Evolutionary conservation across 2,797 vertebrate genomes (phyloP).

Genomic region (Ispidina lecontei): DNA sequence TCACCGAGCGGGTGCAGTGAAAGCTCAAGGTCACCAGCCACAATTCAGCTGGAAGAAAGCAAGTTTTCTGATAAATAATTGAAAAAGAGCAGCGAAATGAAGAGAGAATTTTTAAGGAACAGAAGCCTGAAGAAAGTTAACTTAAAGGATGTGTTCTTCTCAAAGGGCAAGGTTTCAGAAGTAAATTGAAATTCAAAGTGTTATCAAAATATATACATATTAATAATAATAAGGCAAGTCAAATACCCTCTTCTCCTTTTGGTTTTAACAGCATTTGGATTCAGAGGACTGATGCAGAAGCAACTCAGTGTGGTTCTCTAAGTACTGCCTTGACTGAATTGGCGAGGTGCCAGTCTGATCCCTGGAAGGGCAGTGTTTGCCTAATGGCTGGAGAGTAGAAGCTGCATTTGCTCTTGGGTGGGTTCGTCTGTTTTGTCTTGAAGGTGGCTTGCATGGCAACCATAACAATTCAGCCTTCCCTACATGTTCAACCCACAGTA

Average conservation of each 20-base stretch:
- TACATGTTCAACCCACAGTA: conserved; percentile 46
- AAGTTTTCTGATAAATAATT: conserved; percentile 45
- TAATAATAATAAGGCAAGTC: conserved; percentile 51
- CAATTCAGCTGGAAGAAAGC: conserved; percentile 64
- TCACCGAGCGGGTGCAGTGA: conserved; percentile 92
- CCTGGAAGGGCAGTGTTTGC: conserved; percentile 21
- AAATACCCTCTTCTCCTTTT: conserved; percentile 39
- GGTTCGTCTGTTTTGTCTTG: conserved; percentile 55
- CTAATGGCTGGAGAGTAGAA: neutral
- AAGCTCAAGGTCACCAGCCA: neutral
- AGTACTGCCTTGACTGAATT: conserved; percentile 33
- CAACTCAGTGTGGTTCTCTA: conserved; percentile 26
- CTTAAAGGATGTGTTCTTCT: conserved; percentile 65
- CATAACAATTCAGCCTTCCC: conserved; percentile 42
- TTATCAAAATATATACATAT: conserved; percentile 52
- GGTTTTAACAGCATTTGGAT: conserved; percentile 63
- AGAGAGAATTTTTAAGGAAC: conserved; percentile 58
- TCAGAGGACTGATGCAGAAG: conserved; percentile 50
- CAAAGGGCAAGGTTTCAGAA: conserved; percentile 63
- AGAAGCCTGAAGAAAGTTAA: conserved; percentile 39
- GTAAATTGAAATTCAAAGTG: conserved; percentile 46
- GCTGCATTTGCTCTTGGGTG: conserved; percentile 30
- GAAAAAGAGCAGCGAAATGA: conserved; percentile 9
- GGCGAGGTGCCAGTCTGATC: neutral
- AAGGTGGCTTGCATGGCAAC: conserved; percentile 63